Evolutionary conservation across 2,113 vertebrate genomes (phyloP), one percentile per base, ranked within the genome.

Genomic region (Anoura caudifer): DNA sequence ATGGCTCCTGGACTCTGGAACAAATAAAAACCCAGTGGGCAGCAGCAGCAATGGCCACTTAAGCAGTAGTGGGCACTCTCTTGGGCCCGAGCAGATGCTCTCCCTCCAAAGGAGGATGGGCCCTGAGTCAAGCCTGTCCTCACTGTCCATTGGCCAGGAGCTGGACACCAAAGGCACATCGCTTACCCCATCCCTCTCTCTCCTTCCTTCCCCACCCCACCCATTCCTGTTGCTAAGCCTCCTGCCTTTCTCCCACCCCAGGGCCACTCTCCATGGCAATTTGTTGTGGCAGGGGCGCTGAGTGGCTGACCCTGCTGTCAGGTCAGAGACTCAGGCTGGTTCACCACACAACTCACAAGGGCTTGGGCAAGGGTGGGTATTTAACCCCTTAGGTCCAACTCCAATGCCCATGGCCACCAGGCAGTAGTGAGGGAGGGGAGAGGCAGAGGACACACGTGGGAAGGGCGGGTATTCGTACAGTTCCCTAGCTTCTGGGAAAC

Each of bases 301-400:
- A 97, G 94, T 96, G 95, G 97, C 94, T 95, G 94, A 95, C 96
- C 95, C 83, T n/a, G 50, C 96, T 96, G 94, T 96, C 97, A 91
- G 95, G 97, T 96, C 94, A 97, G 86, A 88, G 95, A 86, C 96
- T 94, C 73, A n/a, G 95, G 96, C 87, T 87, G 79, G 95, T 96
- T 95, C 84, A 45, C 47, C 54, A 56, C 0, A 36, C 90, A 94
- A 47, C 84, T 97, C 80, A 85, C 90, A 73, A 26, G 41, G 73
- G 91, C 91, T 97, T 83, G 79, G 87, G 96, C 76, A 63, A 90
- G 83, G 94, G 96, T 97, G 95, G 87, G 97, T 95, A 87, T 94
- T 97, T 97, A 97, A 97, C 95, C 81, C 95, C 91, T 97, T 73
- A 61, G 91, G 94, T 76, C 86, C 92, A 94, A 83, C 59, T 85